These are phyloP conservation scores for Drosophila multiciliata DNA, from an alignment of 2,888 invertebrate species.

Conservation along the genomic window DNA sequence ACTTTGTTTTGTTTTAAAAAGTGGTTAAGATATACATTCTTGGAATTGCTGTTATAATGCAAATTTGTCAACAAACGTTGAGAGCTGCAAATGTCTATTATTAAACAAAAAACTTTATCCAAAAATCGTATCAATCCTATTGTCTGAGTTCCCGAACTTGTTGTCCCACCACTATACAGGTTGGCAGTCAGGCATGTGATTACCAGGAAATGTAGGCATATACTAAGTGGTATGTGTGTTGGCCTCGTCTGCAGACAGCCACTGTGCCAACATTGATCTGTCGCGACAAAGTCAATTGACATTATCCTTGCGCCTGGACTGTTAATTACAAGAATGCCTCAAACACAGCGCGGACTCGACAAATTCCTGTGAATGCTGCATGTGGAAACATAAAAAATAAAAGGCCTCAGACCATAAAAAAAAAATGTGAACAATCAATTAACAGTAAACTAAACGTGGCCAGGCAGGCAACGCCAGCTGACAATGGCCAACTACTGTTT, in stretches of 20 bases:
- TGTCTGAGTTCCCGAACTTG: background rate
- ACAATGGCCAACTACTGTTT: conserved; percentile 75
- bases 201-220: conserved; percentile 47
- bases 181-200: conserved; percentile 41
- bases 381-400: conserved; percentile 28
- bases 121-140: background rate
- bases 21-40: background rate
- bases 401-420: conserved; percentile 54
- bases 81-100: background rate
- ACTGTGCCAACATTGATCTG: conserved; percentile 58
- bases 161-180: background rate
- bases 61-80: background rate
- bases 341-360: conserved; percentile 56
- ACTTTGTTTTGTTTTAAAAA: background rate
- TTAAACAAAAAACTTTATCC: background rate
- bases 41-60: background rate
- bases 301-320: conserved; percentile 62
- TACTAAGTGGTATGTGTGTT: conserved; percentile 10
- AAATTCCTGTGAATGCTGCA: conserved; percentile 55
- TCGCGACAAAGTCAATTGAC: conserved; percentile 75
- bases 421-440: conserved; percentile 72
- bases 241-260: conserved; percentile 42
- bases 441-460: conserved; percentile 58
- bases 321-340: conserved; percentile 64
- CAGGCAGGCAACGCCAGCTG: conserved; percentile 49